Evolutionary conservation across 2,797 vertebrate species (phyloP).

Genomic region (Sarcophilus harrisii): DNA sequence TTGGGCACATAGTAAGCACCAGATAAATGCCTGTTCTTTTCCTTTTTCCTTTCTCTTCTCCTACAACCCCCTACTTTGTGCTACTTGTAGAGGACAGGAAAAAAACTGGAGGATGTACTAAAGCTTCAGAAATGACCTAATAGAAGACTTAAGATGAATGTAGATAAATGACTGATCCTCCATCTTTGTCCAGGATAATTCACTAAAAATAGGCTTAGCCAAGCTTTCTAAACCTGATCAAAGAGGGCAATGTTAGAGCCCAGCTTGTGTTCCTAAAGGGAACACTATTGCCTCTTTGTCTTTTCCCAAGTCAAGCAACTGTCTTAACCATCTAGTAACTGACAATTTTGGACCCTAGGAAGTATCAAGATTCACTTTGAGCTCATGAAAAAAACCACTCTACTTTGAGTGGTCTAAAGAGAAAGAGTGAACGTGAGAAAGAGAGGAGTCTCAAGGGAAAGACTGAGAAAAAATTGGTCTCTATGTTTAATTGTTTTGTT

Average conservation of each 20-base stretch:
- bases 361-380: not conserved
- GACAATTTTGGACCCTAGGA: not conserved
- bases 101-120: not conserved
- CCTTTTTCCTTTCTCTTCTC: not conserved
- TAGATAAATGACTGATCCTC: not conserved
- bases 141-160: not conserved
- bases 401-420: no score
- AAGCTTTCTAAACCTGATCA: not conserved
- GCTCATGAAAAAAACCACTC: not conserved
- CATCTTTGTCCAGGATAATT: not conserved
- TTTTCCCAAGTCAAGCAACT: not conserved
- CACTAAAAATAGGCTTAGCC: not conserved
- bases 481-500: not conserved
- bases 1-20: no score
- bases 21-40: not conserved
- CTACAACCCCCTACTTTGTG: not conserved
- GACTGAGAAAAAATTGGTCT: not conserved
- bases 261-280: not conserved
- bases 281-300: not conserved
- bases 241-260: not conserved
- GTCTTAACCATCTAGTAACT: not conserved
- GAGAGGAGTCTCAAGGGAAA: no score
- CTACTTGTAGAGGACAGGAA: not conserved
- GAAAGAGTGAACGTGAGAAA: no score
- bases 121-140: not conserved